A percentile compares a stretch with the other conserved stretches of the same genome.
phyloP scores from a whole-genome alignment of 2,888 invertebrate species.

The Pyrgus malvae region DNA sequence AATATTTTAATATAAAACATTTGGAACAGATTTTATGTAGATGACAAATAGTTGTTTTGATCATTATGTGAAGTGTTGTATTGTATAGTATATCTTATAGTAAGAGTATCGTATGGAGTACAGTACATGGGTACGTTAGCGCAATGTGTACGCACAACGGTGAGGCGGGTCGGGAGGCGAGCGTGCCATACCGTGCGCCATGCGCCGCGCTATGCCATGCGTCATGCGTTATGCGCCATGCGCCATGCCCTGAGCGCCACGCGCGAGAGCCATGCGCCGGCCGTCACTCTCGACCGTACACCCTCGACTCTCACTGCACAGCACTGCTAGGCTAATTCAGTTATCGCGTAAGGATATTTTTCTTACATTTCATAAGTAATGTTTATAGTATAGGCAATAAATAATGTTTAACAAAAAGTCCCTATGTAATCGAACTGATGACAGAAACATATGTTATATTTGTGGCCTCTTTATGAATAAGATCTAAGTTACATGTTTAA shows the following conservation, averaged over 20 bases:
- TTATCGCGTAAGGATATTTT: constrained; percentile 79
- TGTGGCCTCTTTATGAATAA: constrained; percentile 82
- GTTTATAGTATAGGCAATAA: constrained; percentile 79
- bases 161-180: constrained; percentile 45
- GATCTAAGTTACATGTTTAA: constrained; percentile 82
- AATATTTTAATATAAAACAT: constrained; percentile 81
- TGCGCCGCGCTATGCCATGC: not conserved
- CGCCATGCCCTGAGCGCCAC: constrained; percentile 21
- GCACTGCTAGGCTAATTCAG: constrained; percentile 80
- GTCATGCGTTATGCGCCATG: constrained; percentile 6
- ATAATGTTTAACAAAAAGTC: constrained; percentile 79
- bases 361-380: constrained; percentile 79
- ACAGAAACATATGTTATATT: constrained; percentile 81
- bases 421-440: constrained; percentile 81
- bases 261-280: constrained; percentile 35
- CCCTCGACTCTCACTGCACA: constrained; percentile 73
- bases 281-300: constrained; percentile 41
- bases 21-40: constrained; percentile 82
- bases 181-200: constrained; percentile 14
- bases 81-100: constrained; percentile 66
- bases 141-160: constrained; percentile 79
- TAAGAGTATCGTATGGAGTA: constrained; percentile 57
- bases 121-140: constrained; percentile 51
- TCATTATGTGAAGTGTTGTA: constrained; percentile 80
- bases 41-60: constrained; percentile 80